Conservation (phyloP, 2,113 vertebrate genomes). For the Toxotes chatareus region DNA sequence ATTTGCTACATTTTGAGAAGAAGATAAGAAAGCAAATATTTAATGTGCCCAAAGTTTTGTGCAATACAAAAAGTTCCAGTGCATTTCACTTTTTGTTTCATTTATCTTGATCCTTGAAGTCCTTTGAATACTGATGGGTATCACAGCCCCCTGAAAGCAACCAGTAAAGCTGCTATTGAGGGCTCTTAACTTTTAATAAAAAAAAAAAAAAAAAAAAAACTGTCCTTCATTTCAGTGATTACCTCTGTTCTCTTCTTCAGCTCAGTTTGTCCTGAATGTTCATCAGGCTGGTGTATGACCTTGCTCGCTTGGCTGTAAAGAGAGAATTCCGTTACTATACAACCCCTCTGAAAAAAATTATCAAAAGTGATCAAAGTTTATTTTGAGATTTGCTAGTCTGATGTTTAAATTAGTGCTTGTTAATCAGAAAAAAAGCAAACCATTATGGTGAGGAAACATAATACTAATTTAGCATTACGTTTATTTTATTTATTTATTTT, state of each 20-base stretch:
- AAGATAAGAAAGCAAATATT: slow-evolving; percentile 11
- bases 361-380: too few relatives aligned
- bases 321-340: slow-evolving; percentile 36
- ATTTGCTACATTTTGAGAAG: not conserved
- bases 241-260: slow-evolving; percentile 78
- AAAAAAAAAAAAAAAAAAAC: not conserved
- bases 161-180: not conserved
- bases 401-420: not conserved
- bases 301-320: slow-evolving; percentile 91
- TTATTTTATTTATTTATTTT: not conserved
- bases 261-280: slow-evolving; percentile 94
- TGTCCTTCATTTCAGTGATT: not conserved
- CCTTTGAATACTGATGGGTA: slow-evolving; percentile 31
- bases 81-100: slow-evolving; percentile 10
- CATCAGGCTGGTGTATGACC: slow-evolving; percentile 89
- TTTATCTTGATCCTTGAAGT: not conserved
- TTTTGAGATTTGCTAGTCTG: too few relatives aligned
- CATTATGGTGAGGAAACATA: not conserved
- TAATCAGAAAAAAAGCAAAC: not conserved
- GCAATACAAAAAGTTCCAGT: slow-evolving; percentile 15
- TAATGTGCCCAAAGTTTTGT: slow-evolving; percentile 18
- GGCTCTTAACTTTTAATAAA: not conserved
- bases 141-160: slow-evolving; percentile 1
- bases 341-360: not conserved
- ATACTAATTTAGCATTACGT: not conserved